phyloP scores from a whole-genome alignment of 2,888 invertebrate species.

The Keiferia lycopersicella region DNA sequence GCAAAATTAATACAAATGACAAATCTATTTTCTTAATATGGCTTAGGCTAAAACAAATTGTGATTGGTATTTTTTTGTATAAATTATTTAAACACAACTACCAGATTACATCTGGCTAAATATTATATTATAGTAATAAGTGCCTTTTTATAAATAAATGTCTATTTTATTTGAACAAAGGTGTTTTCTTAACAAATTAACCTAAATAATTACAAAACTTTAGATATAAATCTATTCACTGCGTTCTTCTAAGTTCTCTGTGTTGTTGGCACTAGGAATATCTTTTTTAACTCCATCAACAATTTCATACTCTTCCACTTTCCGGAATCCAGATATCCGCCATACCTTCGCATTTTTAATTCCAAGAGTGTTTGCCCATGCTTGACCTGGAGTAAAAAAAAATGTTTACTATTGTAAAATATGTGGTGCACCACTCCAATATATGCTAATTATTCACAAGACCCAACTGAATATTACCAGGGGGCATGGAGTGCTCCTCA shows the following conservation, averaged over 20 bases:
- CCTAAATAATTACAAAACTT: slow-evolving; percentile 1
- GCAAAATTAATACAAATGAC: slow-evolving; percentile 21
- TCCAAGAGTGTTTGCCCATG: slow-evolving; percentile 80
- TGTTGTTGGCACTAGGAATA: slow-evolving; percentile 35
- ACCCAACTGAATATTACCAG: slow-evolving; percentile 72
- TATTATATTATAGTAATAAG: slow-evolving; percentile 9
- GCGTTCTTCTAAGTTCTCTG: background rate
- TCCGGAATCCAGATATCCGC: slow-evolving; percentile 74
- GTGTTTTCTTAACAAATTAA: background rate
- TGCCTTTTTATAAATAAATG: background rate
- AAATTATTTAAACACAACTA: slow-evolving; percentile 4
- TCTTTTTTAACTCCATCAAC: slow-evolving; percentile 56
- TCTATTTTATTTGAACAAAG: slow-evolving; percentile 12
- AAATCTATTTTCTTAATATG: slow-evolving; percentile 10
- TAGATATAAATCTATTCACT: background rate
- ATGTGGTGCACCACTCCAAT: too few relatives aligned
- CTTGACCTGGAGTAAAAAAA: slow-evolving; percentile 61
- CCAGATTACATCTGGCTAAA: slow-evolving; percentile 1
- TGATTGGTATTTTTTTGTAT: slow-evolving; percentile 17
- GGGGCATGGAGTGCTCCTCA: slow-evolving; percentile 78
- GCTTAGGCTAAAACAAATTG: slow-evolving; percentile 20
- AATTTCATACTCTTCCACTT: slow-evolving; percentile 74
- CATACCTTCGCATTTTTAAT: slow-evolving; percentile 81
- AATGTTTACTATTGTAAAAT: background rate
- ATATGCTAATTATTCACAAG: too few relatives aligned